Base-by-base conservation (phyloP, 2,113 vertebrate species). In the Irena cyanogastra region DNA sequence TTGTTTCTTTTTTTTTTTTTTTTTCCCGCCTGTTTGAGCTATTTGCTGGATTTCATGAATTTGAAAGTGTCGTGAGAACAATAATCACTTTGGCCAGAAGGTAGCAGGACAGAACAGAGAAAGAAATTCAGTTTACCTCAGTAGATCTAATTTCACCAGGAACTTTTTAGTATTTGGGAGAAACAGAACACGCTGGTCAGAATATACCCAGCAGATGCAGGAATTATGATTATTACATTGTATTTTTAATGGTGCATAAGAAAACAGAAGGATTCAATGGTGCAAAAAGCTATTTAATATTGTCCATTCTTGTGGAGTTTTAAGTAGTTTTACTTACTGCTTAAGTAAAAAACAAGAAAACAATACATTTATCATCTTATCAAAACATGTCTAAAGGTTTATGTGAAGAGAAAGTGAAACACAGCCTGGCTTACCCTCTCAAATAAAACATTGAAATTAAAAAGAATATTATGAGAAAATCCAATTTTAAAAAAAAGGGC, bases 21-120 rank as follows among this genome's bases (percentile, higher is more conserved):
- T n/a, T n/a, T n/a, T n/a, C n/a, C n/a, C n/a, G n/a, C 14, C 24
- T 35, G 4, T 85, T 77, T 92, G 45, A 69, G 20, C 33, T 41
- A 17, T 33, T 81, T 75, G 33, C 35, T 50, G 35, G 4, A 24
- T 78, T 53, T 81, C 31, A 30, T 33, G 9, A 49, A 49, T 14
- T 16, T 0, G 1, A 39, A 82, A 44, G 7, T 24, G 6, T 30
- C 47, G 10, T 45, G 17, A 79, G 74, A 70, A 33, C 44, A 81
- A 59, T 68, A 16, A 94, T 60, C 56, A 44, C 15, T 89, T 82
- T 52, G 39, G n/a, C 92, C 96, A 95, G 90, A 56, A 97, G 92
- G 74, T 24, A 75, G 90, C 93, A 93, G 84, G 60, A 91, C 61
- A 94, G 69, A 75, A 47, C 56, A 82, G n/a, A 42, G 23, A 60